Evolutionary conservation across 2,888 invertebrate species (phyloP).

Genomic region (Scaptomyza tumidula): DNA sequence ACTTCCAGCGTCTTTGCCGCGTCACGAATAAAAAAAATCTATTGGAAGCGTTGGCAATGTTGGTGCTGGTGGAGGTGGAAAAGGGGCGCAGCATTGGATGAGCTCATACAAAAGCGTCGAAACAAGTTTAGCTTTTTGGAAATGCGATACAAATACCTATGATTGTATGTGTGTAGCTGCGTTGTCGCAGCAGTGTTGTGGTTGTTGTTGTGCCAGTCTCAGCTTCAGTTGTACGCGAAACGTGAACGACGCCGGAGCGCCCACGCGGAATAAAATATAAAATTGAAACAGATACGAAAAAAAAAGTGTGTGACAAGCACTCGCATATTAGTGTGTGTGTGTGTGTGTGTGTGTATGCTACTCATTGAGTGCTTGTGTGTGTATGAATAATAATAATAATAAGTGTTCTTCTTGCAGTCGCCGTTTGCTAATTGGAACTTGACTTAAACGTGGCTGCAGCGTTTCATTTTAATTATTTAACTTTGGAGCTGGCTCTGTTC

Average conservation of each 20-base stretch:
- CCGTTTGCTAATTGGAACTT: slow-evolving; percentile 40
- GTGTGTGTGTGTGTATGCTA: slow-evolving; percentile 21
- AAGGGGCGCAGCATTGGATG: slow-evolving; percentile 59
- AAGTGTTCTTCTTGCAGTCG: slow-evolving; percentile 33
- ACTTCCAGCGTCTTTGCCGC: slow-evolving; percentile 72
- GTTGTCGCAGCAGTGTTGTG: slow-evolving; percentile 30
- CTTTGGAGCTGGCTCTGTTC: slow-evolving; percentile 28
- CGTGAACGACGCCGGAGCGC: slow-evolving; percentile 62
- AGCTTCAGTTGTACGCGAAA: slow-evolving; percentile 64
- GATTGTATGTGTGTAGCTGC: slow-evolving; percentile 20
- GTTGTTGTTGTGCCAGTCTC: slow-evolving; percentile 52
- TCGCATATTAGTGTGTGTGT: slow-evolving; percentile 18
- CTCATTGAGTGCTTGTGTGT: slow-evolving; percentile 11
- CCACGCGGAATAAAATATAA: slow-evolving; percentile 44
- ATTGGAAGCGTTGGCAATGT: slow-evolving; percentile 13
- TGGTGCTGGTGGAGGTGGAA: slow-evolving; percentile 23
- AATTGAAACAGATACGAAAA: slow-evolving; percentile 30
- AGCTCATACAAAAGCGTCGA: slow-evolving; percentile 72
- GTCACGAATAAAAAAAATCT: slow-evolving; percentile 39
- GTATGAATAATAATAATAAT: slow-evolving; percentile 43
- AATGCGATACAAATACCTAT: slow-evolving; percentile 52
- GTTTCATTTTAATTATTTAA: slow-evolving; percentile 22
- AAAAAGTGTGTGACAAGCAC: slow-evolving; percentile 51
- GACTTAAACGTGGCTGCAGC: slow-evolving; percentile 46
- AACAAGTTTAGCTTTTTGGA: slow-evolving; percentile 76